A percentile compares a stretch with the other conserved stretches of the same genome.
phyloP scores from a whole-genome alignment of 2,888 invertebrate genomes.

The Ommatoiulus sabulosus region DNA sequence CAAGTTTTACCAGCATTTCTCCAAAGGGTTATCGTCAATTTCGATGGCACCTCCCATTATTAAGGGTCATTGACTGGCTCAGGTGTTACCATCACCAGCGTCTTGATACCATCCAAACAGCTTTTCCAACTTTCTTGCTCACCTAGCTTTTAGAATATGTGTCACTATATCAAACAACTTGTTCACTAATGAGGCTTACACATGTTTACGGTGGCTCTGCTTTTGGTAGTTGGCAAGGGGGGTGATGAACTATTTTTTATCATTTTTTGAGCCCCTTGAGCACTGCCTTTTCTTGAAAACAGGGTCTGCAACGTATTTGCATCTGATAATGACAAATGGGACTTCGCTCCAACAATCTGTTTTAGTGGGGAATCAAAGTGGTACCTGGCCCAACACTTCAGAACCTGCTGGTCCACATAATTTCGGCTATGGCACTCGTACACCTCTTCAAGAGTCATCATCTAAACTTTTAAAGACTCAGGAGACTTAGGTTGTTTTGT shows the following conservation, averaged over 20 bases:
- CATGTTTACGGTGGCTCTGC: background rate
- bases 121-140: conserved; percentile 9
- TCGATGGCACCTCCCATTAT: background rate
- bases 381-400: background rate
- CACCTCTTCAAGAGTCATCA: background rate
- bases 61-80: background rate
- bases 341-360: background rate
- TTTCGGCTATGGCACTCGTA: background rate
- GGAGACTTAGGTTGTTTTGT: background rate
- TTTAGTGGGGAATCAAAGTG: background rate
- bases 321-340: background rate
- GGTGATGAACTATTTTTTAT: background rate
- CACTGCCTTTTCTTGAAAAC: background rate
- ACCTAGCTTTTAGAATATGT: background rate
- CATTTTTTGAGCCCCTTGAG: background rate
- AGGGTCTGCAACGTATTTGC: background rate
- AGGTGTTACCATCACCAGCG: background rate
- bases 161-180: background rate
- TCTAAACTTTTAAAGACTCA: background rate
- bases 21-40: background rate
- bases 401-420: background rate
- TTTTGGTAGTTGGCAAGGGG: background rate
- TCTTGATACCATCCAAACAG: conserved; percentile 3
- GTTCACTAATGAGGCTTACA: conserved; percentile 19
- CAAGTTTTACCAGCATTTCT: background rate